Conservation (phyloP, 2,888 invertebrate genomes). For the Gortyna flavago region DNA sequence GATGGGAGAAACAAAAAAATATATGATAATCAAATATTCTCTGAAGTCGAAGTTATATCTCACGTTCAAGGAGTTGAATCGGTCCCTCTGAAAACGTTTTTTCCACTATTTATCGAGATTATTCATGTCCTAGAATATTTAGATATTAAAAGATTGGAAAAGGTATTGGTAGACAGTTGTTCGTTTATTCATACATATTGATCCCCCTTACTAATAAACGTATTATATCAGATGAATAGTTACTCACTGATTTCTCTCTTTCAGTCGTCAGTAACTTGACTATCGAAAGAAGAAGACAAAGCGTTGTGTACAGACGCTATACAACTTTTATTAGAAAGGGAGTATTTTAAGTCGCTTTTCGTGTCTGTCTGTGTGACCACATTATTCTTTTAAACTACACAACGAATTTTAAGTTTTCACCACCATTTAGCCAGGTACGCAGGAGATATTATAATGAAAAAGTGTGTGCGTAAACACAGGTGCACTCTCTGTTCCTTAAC, state of each 20-base stretch:
- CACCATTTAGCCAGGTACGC: not conserved
- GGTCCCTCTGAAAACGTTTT: constrained; percentile 45
- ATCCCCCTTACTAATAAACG: no score
- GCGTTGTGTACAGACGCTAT: no score
- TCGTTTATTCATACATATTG: not conserved
- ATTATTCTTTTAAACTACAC: not conserved
- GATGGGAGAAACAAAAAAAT: constrained; percentile 79
- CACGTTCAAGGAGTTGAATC: constrained; percentile 72
- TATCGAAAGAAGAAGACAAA: no score
- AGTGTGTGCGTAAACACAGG: no score
- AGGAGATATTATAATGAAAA: no score
- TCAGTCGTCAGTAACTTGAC: no score
- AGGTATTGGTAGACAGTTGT: not conserved
- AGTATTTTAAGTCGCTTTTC: not conserved
- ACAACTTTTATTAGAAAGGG: no score
- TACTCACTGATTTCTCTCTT: no score
- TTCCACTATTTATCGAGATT: constrained; percentile 50
- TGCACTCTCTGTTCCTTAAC: no score
- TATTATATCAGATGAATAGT: no score
- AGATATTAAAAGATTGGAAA: constrained; percentile 18
- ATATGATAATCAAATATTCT: constrained; percentile 88
- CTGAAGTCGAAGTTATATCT: constrained; percentile 77
- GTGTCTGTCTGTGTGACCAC: not conserved
- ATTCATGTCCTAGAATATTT: constrained; percentile 46
- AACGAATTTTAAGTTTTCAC: not conserved